Evolutionary conservation across 2,797 vertebrate species (phyloP).

Genomic region (Hapalemur alaotrensis): DNA sequence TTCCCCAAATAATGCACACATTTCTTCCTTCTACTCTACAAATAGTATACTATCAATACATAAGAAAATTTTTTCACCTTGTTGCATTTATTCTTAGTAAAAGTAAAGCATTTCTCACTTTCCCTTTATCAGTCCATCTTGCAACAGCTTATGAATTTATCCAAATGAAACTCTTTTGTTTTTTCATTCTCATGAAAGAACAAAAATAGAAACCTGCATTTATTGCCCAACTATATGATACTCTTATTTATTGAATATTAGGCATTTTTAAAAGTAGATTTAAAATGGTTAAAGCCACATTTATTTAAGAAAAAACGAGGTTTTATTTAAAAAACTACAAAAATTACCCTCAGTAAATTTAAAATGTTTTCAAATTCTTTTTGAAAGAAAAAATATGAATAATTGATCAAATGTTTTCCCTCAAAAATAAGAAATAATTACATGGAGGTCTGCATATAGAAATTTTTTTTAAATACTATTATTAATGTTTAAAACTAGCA

Average conservation of each 20-base stretch:
- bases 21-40: not conserved
- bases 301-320: not conserved
- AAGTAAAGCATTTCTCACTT: constrained; percentile 9
- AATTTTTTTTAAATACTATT: not conserved
- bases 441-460: not conserved
- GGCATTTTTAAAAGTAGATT: not conserved
- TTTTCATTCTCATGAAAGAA: not conserved
- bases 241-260: not conserved
- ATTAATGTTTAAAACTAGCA: not conserved
- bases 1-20: not conserved
- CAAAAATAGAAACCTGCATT: constrained; percentile 5
- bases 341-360: not conserved
- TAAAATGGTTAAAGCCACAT: constrained; percentile 9
- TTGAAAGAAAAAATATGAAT: constrained; percentile 1
- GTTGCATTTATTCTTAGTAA: not conserved
- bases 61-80: not conserved
- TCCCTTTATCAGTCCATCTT: not conserved
- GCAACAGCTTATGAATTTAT: constrained; percentile 19
- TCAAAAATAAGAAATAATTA: constrained; percentile 9
- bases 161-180: constrained; percentile 5
- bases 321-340: not conserved
- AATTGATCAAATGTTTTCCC: not conserved
- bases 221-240: not conserved
- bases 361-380: constrained; percentile 5
- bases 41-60: not conserved